These are phyloP conservation scores for Tachystola acroxantha DNA, from an alignment of 2,888 invertebrate genomes.

Conservation along the genomic window DNA sequence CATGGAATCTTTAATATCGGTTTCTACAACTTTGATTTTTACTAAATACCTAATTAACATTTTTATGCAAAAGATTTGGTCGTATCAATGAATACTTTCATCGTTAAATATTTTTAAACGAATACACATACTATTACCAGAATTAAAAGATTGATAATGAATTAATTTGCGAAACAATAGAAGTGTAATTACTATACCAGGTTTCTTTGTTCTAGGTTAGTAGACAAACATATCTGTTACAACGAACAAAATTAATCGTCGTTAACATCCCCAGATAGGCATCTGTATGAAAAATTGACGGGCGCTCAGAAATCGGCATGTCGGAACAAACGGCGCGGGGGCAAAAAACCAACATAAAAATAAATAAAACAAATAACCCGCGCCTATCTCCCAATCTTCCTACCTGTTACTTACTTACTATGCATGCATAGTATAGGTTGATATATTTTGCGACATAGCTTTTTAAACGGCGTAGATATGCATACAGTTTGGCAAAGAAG, in stretches of 20 bases:
- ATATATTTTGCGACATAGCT: background rate
- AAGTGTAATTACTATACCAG: no score
- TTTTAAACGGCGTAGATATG: background rate
- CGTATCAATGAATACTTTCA: no score
- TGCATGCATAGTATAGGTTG: constrained; percentile 3
- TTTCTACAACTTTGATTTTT: no score
- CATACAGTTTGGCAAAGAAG: no score
- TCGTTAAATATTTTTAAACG: no score
- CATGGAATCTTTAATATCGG: no score
- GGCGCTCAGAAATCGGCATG: constrained; percentile 51
- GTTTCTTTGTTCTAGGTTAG: no score
- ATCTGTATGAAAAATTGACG: constrained; percentile 53
- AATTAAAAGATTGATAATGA: no score
- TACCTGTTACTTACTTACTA: constrained; percentile 32
- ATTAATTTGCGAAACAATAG: no score
- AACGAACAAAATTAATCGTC: constrained; percentile 41
- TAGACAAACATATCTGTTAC: background rate
- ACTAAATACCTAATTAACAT: no score
- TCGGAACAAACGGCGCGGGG: constrained; percentile 29
- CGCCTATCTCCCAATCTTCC: constrained; percentile 37
- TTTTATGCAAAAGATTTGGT: no score
- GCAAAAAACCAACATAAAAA: constrained; percentile 37
- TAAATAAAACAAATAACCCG: constrained; percentile 31
- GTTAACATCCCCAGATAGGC: constrained; percentile 39
- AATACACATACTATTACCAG: no score